Evolutionary conservation across 2,888 invertebrate genomes (phyloP).

Genomic region (Sinotaia quadrata): DNA sequence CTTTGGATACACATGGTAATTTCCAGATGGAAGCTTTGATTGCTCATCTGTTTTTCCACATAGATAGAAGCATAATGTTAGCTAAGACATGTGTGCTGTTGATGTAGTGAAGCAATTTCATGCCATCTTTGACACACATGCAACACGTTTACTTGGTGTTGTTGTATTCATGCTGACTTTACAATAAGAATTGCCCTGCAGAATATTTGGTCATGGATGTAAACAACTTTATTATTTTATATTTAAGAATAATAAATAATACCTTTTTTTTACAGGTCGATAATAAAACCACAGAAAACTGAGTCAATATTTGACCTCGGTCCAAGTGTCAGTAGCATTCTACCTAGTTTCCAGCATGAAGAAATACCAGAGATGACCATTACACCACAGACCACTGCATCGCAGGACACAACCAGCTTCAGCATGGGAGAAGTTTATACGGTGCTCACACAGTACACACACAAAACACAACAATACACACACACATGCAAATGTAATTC

Average conservation of each 20-base stretch:
- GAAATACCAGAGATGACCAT: constrained; percentile 15
- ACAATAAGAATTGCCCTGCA: neutral
- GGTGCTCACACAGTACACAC: too few relatives aligned
- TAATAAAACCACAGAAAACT: constrained; percentile 50
- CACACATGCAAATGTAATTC: too few relatives aligned
- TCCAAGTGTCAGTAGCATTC: constrained; percentile 32
- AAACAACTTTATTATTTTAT: neutral
- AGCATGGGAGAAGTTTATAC: constrained; percentile 51
- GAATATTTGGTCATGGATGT: neutral
- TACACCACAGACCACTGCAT: constrained; percentile 26
- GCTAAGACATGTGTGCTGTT: too few relatives aligned
- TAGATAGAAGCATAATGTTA: too few relatives aligned
- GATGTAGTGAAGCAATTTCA: too few relatives aligned
- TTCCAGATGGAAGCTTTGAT: too few relatives aligned
- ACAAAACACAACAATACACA: too few relatives aligned
- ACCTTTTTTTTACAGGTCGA: constrained; percentile 39
- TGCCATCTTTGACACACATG: too few relatives aligned
- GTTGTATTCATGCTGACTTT: neutral
- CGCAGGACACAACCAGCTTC: constrained; percentile 48
- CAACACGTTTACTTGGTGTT: too few relatives aligned
- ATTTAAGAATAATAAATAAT: too few relatives aligned
- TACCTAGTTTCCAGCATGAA: constrained; percentile 13
- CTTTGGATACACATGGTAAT: too few relatives aligned
- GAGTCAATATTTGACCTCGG: constrained; percentile 52
- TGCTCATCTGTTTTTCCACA: too few relatives aligned